Evolutionary conservation across 2,888 invertebrate species (phyloP).

Genomic region (Acleris cristana): DNA sequence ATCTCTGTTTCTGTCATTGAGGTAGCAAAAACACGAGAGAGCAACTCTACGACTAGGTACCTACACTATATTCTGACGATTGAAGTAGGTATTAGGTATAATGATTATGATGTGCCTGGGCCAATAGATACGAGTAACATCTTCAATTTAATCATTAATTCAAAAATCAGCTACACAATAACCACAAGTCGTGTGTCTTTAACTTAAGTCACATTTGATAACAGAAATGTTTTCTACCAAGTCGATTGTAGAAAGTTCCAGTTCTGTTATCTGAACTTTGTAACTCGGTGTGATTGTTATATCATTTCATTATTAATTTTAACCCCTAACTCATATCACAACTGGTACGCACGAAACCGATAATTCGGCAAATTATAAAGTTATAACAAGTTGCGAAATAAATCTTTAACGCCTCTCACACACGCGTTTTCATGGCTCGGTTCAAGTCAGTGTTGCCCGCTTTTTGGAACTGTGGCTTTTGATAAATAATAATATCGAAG

Average conservation of each 20-base stretch:
- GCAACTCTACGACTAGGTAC: too few relatives aligned
- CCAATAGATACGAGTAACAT: too few relatives aligned
- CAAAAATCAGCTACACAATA: too few relatives aligned
- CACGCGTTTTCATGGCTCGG: conserved; percentile 53
- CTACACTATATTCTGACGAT: too few relatives aligned
- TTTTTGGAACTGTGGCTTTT: conserved; percentile 23
- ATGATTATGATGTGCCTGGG: too few relatives aligned
- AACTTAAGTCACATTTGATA: neutral
- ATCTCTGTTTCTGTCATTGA: too few relatives aligned
- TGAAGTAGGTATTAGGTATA: too few relatives aligned
- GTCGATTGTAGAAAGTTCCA: neutral
- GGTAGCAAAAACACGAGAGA: too few relatives aligned
- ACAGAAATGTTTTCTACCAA: neutral
- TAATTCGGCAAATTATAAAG: conserved; percentile 76
- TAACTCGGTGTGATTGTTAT: conserved; percentile 3
- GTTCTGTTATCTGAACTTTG: conserved; percentile 10
- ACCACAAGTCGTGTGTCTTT: neutral
- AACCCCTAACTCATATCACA: conserved; percentile 17
- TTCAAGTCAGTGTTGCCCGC: conserved; percentile 56
- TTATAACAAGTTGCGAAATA: conserved; percentile 79
- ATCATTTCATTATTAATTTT: conserved; percentile 31
- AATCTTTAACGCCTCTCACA: conserved; percentile 65
- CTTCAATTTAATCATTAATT: too few relatives aligned
- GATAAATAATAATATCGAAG: conserved; percentile 24
- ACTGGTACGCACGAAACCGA: conserved; percentile 33